Base-by-base conservation (phyloP, 2,797 vertebrate genomes). In the Crenuchus spilurus region DNA sequence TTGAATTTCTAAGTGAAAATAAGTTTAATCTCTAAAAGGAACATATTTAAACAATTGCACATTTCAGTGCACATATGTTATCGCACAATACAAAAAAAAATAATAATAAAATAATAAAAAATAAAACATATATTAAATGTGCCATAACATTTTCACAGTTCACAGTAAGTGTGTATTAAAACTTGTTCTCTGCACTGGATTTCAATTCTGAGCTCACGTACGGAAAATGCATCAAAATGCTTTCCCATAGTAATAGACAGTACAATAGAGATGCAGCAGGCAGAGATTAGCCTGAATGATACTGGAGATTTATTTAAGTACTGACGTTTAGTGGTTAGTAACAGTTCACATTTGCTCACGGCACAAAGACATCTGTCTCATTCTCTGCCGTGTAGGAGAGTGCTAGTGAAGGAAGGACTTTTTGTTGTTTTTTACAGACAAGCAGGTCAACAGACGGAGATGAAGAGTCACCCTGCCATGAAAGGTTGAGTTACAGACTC, bases 241-340 rank as follows among this genome's bases (percentile, higher is more conserved):
- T n/a, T n/a, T n/a, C n/a, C n/a, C n/a, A n/a, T 28, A 16, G 11
- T 26, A 28, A 52, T 16, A 1, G 11, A 28, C 6, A 5, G 24
- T 28, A 13, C 5, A 30, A 14, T 8, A 10, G 18, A 10, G 51
- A 31, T 10, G 8, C 28, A 55, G 52, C 52, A 55, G 28, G 18
- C 18, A 31, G 28, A 55, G 28, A 31, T 55, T 18, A 31, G 16
- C 2, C 52, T 55, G 28, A 8, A 9, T 28, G 18, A 55, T n/a
- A 4, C 33, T 60, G 9, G 18, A 11, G 30, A 20, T n/a, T 31
- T 14, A 7, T 31, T 63, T 24, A 37, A 46, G n/a, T 62, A 75
- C 70, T 70, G 72, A 76, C 39, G 24, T 79, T 66, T 48, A 75
- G 69, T 60, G 80, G 89, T 92, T 92, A 90, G 89, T 90, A 75